Evolutionary conservation across 2,888 invertebrate species (phyloP).

Genomic region (Vandiemenella viatica): DNA sequence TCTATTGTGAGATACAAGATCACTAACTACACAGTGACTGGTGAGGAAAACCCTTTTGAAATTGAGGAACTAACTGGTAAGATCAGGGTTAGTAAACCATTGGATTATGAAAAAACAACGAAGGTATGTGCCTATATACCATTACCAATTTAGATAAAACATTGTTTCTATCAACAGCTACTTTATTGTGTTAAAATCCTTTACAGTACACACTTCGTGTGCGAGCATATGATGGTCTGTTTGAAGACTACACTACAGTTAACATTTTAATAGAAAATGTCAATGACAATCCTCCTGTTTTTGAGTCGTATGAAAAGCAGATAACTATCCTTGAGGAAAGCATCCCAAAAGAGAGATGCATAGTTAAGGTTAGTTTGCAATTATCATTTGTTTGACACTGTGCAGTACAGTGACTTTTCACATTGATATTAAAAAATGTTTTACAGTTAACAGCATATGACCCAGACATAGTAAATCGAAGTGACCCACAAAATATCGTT

Average conservation of each 20-base stretch:
- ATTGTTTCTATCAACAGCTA: neutral
- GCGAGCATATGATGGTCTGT: slow-evolving; percentile 69
- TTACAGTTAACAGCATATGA: slow-evolving; percentile 55
- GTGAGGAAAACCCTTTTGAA: slow-evolving; percentile 74
- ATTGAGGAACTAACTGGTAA: slow-evolving; percentile 76
- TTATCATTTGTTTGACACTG: neutral
- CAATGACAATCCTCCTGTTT: slow-evolving; percentile 84
- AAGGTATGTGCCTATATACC: slow-evolving; percentile 22
- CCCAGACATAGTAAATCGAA: slow-evolving; percentile 67
- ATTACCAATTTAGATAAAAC: neutral
- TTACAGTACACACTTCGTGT: slow-evolving; percentile 67
- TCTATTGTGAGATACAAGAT: slow-evolving; percentile 79
- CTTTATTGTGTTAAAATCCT: slow-evolving; percentile 20
- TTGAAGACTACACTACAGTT: slow-evolving; percentile 68
- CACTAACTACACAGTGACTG: slow-evolving; percentile 66
- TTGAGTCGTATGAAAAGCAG: slow-evolving; percentile 50
- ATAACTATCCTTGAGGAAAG: slow-evolving; percentile 63
- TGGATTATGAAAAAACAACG: slow-evolving; percentile 76
- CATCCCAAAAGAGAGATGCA: slow-evolving; percentile 45
- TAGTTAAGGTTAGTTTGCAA: slow-evolving; percentile 39
- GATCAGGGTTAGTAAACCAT: slow-evolving; percentile 56
- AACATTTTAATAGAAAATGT: slow-evolving; percentile 75
- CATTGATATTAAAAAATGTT: neutral
- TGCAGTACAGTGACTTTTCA: neutral
- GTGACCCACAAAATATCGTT: slow-evolving; percentile 59